A percentile compares a stretch with the other conserved stretches of the same genome.
Evolutionary conservation across 2,888 invertebrate genomes (phyloP).

Genomic region (Leptogaster cylindrica): DNA sequence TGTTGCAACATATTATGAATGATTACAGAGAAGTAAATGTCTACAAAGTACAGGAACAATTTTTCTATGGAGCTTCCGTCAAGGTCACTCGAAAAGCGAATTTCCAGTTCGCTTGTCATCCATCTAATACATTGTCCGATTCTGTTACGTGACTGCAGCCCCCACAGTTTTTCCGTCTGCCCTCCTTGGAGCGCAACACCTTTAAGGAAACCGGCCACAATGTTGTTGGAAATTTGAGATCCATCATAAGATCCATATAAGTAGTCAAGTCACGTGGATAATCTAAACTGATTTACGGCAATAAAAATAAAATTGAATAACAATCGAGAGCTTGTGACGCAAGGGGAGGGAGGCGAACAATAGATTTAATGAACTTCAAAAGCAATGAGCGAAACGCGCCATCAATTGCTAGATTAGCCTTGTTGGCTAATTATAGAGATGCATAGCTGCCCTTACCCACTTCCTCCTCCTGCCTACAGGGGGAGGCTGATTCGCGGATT

Average conservation of each 20-base stretch:
- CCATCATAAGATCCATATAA: background rate
- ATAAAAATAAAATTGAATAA: conserved; percentile 18
- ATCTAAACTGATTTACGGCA: background rate
- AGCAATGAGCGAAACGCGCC: conserved; percentile 19
- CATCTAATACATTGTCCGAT: background rate
- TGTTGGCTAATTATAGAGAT: conserved; percentile 50
- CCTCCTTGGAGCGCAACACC: background rate
- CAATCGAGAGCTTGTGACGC: conserved; percentile 7
- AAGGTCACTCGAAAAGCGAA: conserved; percentile 4
- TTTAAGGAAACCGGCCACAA: background rate
- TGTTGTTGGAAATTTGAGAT: background rate
- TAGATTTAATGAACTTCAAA: conserved; percentile 23
- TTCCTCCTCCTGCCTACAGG: conserved; percentile 3
- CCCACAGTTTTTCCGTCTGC: background rate
- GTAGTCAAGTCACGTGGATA: conserved; percentile 9
- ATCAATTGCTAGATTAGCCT: conserved; percentile 46
- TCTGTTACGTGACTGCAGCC: background rate
- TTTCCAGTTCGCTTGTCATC: conserved; percentile 1
- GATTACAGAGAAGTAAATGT: conserved; percentile 6
- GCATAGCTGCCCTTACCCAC: conserved; percentile 36
- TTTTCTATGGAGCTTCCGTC: background rate
- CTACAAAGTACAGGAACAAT: conserved; percentile 2
- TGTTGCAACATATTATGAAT: conserved; percentile 10
- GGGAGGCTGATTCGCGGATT: conserved; percentile 7
- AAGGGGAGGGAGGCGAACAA: conserved; percentile 17